A percentile compares a stretch with the other conserved stretches of the same genome.
These are phyloP conservation scores for Lytechinus pictus DNA, from an alignment of 35 echinoderm and acorn worm species.

Conservation along the genomic window DNA sequence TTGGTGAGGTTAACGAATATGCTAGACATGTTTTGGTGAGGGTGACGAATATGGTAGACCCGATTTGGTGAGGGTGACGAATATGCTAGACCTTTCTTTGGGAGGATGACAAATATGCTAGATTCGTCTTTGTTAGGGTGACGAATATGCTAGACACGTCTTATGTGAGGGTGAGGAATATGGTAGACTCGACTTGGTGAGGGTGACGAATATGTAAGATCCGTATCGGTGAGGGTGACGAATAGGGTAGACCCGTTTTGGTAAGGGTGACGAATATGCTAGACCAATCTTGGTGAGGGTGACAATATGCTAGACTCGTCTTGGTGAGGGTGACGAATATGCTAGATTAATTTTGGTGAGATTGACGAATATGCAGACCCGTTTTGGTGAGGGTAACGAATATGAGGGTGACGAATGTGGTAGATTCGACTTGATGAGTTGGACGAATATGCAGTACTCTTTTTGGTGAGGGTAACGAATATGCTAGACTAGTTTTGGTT, in stretches of 20 bases:
- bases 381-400: background rate
- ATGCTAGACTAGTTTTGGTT: background rate
- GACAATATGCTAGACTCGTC: background rate
- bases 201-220: background rate
- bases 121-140: background rate
- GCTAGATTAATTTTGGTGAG: background rate
- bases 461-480: background rate
- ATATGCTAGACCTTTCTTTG: background rate
- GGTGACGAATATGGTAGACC: background rate
- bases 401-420: background rate
- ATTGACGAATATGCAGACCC: background rate
- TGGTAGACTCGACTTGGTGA: background rate
- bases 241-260: too few relatives aligned
- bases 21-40: too few relatives aligned
- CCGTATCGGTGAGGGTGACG: background rate
- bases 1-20: too few relatives aligned
- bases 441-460: background rate
- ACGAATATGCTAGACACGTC: background rate
- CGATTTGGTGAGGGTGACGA: background rate
- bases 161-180: background rate
- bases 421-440: background rate
- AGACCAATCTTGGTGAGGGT: too few relatives aligned
- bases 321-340: background rate
- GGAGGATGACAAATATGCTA: background rate
- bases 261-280: too few relatives aligned